phyloP scores from a whole-genome alignment of 2,113 vertebrate species.

The Leuciscus idus region DNA sequence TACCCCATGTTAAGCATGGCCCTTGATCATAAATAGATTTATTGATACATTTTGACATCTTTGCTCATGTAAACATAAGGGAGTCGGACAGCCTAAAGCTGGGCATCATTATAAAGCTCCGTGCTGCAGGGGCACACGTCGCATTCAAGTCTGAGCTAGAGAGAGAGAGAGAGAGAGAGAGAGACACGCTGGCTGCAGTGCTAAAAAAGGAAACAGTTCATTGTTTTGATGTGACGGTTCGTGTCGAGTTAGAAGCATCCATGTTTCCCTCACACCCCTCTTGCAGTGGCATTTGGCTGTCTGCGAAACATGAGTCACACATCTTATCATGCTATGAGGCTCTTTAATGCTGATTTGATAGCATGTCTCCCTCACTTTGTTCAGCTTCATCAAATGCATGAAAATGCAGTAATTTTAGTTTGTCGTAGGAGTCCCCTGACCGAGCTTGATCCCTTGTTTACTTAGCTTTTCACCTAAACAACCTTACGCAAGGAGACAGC shows the following conservation, averaged over 20 bases:
- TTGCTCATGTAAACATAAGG: not conserved
- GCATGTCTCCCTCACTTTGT: slow-evolving; percentile 8
- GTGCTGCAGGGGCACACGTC: slow-evolving; percentile 13
- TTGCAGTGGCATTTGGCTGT: slow-evolving; percentile 15
- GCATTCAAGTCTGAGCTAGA: not conserved
- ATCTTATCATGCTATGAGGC: slow-evolving; percentile 2
- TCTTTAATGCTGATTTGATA: slow-evolving; percentile 34
- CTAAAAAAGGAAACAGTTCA: slow-evolving; percentile 18
- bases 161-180: too few relatives aligned
- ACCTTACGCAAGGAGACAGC: slow-evolving; percentile 18
- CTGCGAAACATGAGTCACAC: slow-evolving; percentile 24
- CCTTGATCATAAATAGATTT: not conserved
- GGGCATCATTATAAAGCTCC: slow-evolving; percentile 8
- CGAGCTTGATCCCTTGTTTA: slow-evolving; percentile 5
- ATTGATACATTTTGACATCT: not conserved
- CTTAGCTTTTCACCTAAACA: not conserved
- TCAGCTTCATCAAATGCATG: slow-evolving; percentile 29
- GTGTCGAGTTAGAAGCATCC: slow-evolving; percentile 33
- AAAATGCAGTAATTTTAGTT: slow-evolving; percentile 27
- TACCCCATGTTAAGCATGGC: not conserved
- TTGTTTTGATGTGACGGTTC: slow-evolving; percentile 49
- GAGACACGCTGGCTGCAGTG: slow-evolving; percentile 32
- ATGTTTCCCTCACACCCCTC: slow-evolving; percentile 16
- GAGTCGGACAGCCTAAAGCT: not conserved
- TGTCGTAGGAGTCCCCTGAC: slow-evolving; percentile 24